Evolutionary conservation across 2,113 vertebrate genomes (phyloP).

Genomic region (Mugil cephalus): DNA sequence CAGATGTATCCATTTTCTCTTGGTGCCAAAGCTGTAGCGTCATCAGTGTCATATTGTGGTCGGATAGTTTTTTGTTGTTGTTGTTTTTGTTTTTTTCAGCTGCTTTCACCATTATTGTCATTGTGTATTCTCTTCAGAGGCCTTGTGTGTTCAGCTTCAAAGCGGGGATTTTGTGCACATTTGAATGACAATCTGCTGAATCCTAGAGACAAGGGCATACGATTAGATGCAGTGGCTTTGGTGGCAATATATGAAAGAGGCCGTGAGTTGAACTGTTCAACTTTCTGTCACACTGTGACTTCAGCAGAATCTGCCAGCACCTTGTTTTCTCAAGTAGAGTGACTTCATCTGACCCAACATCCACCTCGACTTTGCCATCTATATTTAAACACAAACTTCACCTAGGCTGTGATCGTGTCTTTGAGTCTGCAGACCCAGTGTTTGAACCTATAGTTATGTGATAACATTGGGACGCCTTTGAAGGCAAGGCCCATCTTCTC

Average conservation of each 20-base stretch:
- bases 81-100: background rate
- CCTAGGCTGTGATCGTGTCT: background rate
- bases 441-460: background rate
- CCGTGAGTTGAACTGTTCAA: slow-evolving; percentile 50
- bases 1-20: slow-evolving; percentile 14
- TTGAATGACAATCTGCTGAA: slow-evolving; percentile 20
- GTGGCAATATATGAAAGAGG: slow-evolving; percentile 2
- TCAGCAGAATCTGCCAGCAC: slow-evolving; percentile 30
- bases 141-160: slow-evolving; percentile 36
- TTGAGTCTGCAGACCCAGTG: background rate
- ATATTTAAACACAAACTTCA: slow-evolving; percentile 20
- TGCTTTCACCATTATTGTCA: slow-evolving; percentile 4
- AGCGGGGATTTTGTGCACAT: slow-evolving; percentile 34
- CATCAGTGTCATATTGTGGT: slow-evolving; percentile 8
- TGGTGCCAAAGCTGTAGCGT: background rate
- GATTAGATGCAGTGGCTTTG: slow-evolving; percentile 38
- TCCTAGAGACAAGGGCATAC: slow-evolving; percentile 2
- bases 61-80: background rate
- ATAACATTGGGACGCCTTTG: background rate
- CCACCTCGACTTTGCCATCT: slow-evolving; percentile 8
- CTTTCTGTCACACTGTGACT: slow-evolving; percentile 22
- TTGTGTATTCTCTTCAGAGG: slow-evolving; percentile 18
- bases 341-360: background rate
- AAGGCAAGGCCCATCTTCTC: slow-evolving; percentile 2
- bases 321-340: slow-evolving; percentile 14